phyloP scores from a whole-genome alignment of 2,113 vertebrate species.

The Mohoua ochrocephala region DNA sequence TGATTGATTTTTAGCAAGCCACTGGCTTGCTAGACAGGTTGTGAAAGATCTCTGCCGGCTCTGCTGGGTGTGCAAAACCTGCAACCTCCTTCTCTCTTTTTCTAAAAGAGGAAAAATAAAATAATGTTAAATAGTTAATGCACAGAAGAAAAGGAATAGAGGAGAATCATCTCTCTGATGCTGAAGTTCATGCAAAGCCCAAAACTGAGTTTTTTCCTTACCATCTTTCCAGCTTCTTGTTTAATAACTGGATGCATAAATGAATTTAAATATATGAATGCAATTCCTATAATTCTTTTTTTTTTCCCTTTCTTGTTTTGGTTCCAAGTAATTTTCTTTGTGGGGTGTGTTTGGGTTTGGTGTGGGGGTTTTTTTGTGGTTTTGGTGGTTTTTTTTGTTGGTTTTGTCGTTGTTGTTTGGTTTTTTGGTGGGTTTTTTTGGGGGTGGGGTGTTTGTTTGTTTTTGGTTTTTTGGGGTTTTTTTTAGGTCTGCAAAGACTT shows the following conservation, averaged over 20 bases:
- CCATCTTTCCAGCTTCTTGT: background rate
- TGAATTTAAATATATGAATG: background rate
- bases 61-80: slow-evolving; percentile 4
- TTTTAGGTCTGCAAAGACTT: background rate
- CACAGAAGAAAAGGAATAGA: background rate
- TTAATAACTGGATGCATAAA: background rate
- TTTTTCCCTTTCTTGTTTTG: background rate
- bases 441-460: background rate
- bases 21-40: background rate
- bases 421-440: background rate
- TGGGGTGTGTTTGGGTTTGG: background rate
- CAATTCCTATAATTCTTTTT: background rate
- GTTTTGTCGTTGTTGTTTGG: no score
- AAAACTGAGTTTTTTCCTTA: background rate
- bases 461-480: no score
- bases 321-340: background rate
- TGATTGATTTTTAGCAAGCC: slow-evolving; percentile 41
- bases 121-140: background rate
- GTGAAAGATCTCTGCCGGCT: background rate
- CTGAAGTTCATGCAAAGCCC: background rate
- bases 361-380: background rate
- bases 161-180: background rate
- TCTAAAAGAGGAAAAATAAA: background rate
- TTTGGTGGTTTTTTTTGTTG: background rate
- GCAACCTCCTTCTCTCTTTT: background rate